phyloP scores from a whole-genome alignment of 2,797 vertebrate species.

The Helarctos malayanus region DNA sequence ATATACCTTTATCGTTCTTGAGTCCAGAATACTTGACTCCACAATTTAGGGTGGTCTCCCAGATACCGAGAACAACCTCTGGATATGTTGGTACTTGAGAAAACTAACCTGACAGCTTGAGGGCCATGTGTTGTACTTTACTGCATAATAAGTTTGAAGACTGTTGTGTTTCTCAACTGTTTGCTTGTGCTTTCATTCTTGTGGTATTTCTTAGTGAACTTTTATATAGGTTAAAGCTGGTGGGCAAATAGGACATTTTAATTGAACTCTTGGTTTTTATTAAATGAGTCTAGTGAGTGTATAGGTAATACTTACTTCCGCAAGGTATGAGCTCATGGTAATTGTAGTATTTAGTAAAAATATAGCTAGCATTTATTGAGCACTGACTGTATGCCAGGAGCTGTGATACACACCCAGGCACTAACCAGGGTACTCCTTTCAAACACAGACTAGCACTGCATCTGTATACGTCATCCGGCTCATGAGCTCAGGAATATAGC shows the following conservation, averaged over 20 bases:
- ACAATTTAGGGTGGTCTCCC: background rate
- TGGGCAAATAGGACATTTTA: background rate
- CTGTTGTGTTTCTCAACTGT: background rate
- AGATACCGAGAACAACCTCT: background rate
- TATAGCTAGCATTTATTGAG: background rate
- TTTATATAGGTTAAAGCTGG: background rate
- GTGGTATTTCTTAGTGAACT: background rate
- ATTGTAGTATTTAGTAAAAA: background rate
- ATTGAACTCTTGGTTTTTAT: background rate
- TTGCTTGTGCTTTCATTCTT: background rate
- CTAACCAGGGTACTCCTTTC: background rate
- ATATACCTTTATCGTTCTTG: background rate
- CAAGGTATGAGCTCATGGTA: background rate
- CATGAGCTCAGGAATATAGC: background rate
- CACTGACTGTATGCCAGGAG: background rate
- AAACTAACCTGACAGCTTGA: too few species aligned
- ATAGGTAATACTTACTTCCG: background rate
- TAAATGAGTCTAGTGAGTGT: background rate
- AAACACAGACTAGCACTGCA: accelerated
- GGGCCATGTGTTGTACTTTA: accelerated
- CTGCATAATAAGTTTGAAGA: background rate
- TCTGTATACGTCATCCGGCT: accelerated
- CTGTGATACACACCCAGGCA: too few species aligned
- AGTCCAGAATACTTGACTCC: background rate
- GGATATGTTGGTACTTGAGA: background rate